Conservation (phyloP, 1,140 invertebrate species). For the Cyrtorhinus lividipennis region DNA sequence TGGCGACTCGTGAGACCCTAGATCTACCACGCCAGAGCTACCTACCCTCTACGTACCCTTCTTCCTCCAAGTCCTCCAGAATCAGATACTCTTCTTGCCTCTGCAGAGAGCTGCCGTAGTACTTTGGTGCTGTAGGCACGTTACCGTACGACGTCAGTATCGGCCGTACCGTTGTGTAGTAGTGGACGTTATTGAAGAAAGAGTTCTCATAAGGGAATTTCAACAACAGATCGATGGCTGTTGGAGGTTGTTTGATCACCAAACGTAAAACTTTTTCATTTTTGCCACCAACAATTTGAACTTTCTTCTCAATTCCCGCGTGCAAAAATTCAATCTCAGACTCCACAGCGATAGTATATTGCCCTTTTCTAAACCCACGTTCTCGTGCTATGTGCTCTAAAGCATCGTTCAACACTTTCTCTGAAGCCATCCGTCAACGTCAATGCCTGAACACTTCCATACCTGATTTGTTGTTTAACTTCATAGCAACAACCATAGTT, state of each 20-base stretch:
- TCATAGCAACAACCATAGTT: no score
- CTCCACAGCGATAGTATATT: background rate
- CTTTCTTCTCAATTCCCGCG: background rate
- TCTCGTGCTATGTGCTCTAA: background rate
- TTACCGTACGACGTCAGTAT: background rate
- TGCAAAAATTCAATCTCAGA: background rate
- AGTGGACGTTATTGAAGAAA: conserved; percentile 1
- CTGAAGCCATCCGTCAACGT: background rate
- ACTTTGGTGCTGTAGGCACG: background rate
- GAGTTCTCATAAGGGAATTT: background rate
- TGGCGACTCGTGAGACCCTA: no score
- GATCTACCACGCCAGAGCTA: no score
- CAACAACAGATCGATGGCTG: background rate
- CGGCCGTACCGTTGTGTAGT: background rate
- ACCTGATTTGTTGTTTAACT: no score
- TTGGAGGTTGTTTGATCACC: background rate
- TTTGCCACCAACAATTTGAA: background rate
- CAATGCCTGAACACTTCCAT: no score
- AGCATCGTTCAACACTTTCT: background rate
- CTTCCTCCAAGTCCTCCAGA: background rate
- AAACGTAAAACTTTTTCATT: background rate
- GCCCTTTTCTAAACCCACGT: background rate
- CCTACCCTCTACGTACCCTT: background rate
- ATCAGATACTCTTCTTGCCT: background rate
- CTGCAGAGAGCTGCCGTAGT: background rate